Conservation (phyloP, 2,888 invertebrate genomes). For the Caenorhabditis angaria region DNA sequence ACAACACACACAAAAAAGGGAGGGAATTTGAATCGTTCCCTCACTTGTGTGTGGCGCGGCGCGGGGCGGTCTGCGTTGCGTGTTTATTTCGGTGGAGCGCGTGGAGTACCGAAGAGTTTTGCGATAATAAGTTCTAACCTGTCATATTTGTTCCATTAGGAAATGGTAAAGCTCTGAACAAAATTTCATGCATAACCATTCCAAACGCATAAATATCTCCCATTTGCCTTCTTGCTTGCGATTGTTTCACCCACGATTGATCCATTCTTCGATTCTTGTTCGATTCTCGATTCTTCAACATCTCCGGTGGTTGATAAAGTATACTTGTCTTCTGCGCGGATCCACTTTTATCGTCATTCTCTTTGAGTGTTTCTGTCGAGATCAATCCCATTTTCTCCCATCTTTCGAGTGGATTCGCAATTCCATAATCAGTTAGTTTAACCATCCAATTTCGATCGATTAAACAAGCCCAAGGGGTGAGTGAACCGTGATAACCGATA, state of each 20-base stretch:
- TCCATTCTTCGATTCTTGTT: slow-evolving; percentile 60
- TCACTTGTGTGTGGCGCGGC: too few relatives aligned
- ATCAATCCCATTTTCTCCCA: slow-evolving; percentile 68
- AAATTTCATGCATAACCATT: slow-evolving; percentile 65
- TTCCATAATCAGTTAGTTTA: slow-evolving; percentile 68
- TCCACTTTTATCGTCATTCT: slow-evolving; percentile 64
- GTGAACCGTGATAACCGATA: slow-evolving; percentile 66
- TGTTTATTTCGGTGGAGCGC: too few relatives aligned
- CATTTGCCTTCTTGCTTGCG: slow-evolving; percentile 43
- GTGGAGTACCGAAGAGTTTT: too few relatives aligned
- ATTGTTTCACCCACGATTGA: slow-evolving; percentile 62
- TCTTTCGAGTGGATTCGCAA: slow-evolving; percentile 67
- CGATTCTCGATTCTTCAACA: slow-evolving; percentile 62
- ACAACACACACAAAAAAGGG: too few relatives aligned
- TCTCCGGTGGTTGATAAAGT: slow-evolving; percentile 63
- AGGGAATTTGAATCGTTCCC: too few relatives aligned
- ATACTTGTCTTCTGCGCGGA: slow-evolving; percentile 64
- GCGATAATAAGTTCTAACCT: background rate
- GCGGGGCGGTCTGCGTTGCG: too few relatives aligned
- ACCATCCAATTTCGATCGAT: slow-evolving; percentile 72
- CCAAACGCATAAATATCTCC: slow-evolving; percentile 59
- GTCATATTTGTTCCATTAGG: slow-evolving; percentile 59
- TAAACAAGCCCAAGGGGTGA: slow-evolving; percentile 69
- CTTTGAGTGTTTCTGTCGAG: slow-evolving; percentile 62
- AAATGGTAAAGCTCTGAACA: slow-evolving; percentile 67